Conservation (phyloP, 2,113 vertebrate species). For the Tinamus guttatus region DNA sequence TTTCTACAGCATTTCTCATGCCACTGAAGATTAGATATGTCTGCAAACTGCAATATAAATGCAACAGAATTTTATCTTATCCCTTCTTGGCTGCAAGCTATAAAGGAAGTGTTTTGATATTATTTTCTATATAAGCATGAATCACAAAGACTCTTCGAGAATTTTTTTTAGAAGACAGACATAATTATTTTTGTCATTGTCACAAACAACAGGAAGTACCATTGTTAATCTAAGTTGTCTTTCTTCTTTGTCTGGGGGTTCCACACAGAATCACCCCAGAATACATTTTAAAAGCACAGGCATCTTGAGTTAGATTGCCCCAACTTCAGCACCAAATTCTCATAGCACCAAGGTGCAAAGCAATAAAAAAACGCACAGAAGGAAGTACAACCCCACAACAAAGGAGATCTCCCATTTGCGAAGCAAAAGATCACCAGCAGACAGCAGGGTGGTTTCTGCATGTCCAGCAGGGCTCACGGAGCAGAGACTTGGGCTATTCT, state of each 20-base stretch:
- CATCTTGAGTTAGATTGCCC: constrained; percentile 23
- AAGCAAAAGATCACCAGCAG: neutral
- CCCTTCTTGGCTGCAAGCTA: constrained; percentile 52
- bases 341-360: neutral
- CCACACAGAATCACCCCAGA: neutral
- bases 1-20: constrained; percentile 70
- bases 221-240: constrained; percentile 21
- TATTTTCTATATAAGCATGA: constrained; percentile 45
- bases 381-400: neutral
- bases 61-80: constrained; percentile 70
- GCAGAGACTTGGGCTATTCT: neutral
- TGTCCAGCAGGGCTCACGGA: neutral
- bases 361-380: neutral
- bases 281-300: constrained; percentile 14
- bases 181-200: neutral
- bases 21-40: constrained; percentile 68
- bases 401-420: neutral
- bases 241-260: neutral
- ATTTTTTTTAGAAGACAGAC: neutral
- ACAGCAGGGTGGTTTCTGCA: neutral
- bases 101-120: constrained; percentile 64
- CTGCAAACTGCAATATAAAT: constrained; percentile 75
- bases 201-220: neutral
- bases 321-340: neutral
- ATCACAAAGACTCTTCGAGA: neutral